Base-by-base conservation (phyloP, 2,797 vertebrate genomes). In the Spizella passerina region DNA sequence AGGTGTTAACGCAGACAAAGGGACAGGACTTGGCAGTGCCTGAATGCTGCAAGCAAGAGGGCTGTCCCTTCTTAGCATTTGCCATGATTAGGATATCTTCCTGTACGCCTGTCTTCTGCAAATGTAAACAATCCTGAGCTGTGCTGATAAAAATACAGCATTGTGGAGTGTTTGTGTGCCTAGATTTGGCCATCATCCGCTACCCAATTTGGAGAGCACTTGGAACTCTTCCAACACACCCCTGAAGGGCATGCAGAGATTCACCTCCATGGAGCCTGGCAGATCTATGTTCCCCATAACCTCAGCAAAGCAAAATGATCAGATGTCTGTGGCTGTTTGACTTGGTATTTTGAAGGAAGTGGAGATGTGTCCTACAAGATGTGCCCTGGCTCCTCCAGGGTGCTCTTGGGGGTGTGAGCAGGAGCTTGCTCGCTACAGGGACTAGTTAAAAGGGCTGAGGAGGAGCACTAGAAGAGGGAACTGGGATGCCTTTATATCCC, bases 61-160 rank as follows among this genome's bases (percentile, higher is more conserved):
- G 22, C 34, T 89, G 69, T 32, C 30, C 21, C 52, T 65, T 73
- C 27, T 78, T 73, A 39, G 43, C 0, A 0, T 60, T 65, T 90
- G 56, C 53, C 26, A 16, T 6, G 63, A 61, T 76, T 46, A 38
- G 12, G 29, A 2, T 94, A 65, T 94, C 65, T 94, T 91, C 44
- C 59, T 86, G 26, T 12, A 4, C 1, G 30, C 15, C 53, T 72
- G 56, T 44, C 52, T 79, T 38, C 72, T 71, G 82, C 56, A 60
- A 75, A 49, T 36, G 49, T 81, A 63, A 76, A 36, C 43, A 49
- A 36, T 71, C 46, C 86, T 91, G 87, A 78, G 70, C 85, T 72
- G 70, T 1, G 3, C 72, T 87, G 82, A 87, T 93, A 95, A 90
- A 49, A 66, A 56, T 39, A 32, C 56, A 70, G 52, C 36, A 7